Conservation (phyloP, 2,797 vertebrate species). For the Oreortyx pictus region DNA sequence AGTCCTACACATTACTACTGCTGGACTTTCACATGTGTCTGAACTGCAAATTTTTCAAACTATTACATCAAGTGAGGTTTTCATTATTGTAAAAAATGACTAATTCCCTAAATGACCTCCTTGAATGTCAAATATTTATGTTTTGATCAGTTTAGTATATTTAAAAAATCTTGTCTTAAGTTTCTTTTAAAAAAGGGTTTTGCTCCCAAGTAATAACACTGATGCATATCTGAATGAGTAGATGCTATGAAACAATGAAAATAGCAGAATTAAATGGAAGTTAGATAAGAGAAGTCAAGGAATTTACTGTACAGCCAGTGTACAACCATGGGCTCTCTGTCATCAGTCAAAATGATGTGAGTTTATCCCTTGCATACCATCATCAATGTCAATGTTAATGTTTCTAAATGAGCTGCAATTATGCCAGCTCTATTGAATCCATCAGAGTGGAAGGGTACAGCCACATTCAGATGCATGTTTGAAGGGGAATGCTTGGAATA, state of each 20-base stretch:
- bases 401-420: not conserved
- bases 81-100: not conserved
- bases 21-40: not conserved
- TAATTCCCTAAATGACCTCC: not conserved
- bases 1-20: not conserved
- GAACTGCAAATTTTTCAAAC: not conserved
- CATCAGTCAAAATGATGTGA: not conserved
- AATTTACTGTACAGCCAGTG: conserved; percentile 12
- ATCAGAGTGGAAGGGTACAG: not conserved
- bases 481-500: not conserved
- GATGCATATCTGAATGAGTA: conserved; percentile 14
- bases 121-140: not conserved
- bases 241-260: not conserved
- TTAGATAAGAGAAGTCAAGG: conserved; percentile 51
- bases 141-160: not conserved
- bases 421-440: not conserved
- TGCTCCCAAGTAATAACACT: not conserved
- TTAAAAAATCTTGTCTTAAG: not conserved
- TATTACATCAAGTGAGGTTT: not conserved
- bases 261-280: conserved; percentile 29
- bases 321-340: not conserved
- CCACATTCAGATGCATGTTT: not conserved
- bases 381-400: not conserved
- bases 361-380: not conserved
- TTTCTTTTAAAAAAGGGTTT: not conserved